A percentile compares a stretch with the other conserved stretches of the same genome.
Conservation (phyloP, 1,140 invertebrate genomes). For the Tetramorium alpestre region DNA sequence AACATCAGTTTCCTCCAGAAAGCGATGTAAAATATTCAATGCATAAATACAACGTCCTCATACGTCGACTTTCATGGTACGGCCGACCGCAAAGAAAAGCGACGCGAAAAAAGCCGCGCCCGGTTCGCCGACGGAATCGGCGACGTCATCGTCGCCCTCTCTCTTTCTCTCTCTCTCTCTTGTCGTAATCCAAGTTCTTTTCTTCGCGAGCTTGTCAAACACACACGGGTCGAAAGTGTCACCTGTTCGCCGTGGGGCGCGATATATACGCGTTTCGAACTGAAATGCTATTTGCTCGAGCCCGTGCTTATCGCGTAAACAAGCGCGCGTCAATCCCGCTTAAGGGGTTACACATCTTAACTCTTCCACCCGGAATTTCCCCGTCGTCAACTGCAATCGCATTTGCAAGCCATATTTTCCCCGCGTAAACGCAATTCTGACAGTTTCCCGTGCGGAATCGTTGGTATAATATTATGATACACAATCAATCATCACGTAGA, state of each 20-base stretch:
- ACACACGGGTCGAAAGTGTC: constrained; percentile 26
- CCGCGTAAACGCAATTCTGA: not conserved
- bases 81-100: not conserved
- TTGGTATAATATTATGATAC: not conserved
- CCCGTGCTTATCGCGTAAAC: constrained; percentile 32
- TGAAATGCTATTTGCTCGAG: constrained; percentile 32
- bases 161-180: not conserved
- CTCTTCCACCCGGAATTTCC: not conserved
- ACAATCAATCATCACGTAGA: too few species aligned
- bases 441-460: not conserved
- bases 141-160: constrained; percentile 16
- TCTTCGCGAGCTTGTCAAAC: constrained; percentile 24
- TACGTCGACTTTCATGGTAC: constrained; percentile 11
- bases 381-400: not conserved
- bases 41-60: constrained; percentile 28
- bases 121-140: not conserved
- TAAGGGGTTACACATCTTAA: constrained; percentile 12
- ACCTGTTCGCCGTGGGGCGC: constrained; percentile 11
- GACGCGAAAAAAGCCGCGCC: not conserved
- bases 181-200: constrained; percentile 30
- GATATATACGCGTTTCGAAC: not conserved
- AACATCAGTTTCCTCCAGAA: not conserved
- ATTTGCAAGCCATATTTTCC: not conserved
- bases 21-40: constrained; percentile 49
- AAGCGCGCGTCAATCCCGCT: constrained; percentile 27